Evolutionary conservation across 2,888 invertebrate genomes (phyloP), one percentile per base, ranked within the genome.

Genomic region (Carabus problematicus): DNA sequence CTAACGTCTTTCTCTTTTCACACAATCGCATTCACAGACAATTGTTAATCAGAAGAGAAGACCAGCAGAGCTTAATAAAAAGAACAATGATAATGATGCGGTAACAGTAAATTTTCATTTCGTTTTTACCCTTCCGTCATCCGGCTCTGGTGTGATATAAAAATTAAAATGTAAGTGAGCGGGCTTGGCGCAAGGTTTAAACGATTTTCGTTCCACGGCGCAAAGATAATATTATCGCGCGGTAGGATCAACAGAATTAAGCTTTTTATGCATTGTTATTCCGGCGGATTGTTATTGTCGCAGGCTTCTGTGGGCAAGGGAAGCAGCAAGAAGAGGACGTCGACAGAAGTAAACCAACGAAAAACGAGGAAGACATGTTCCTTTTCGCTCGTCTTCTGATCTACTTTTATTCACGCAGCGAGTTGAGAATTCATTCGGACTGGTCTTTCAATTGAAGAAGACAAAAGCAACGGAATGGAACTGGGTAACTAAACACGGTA

Each of bases 351-450:
- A n/a, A n/a, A n/a, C n/a, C n/a, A n/a, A n/a, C n/a, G n/a, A n/a
- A n/a, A n/a, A n/a, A n/a, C n/a, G n/a, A n/a, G n/a, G n/a, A n/a
- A n/a, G n/a, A n/a, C n/a, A n/a, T n/a, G n/a, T n/a, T n/a, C 6
- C 29, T 29, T 29, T 6, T 29, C 3, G 14, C 3, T 56, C 12
- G 29, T 56, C 8, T 3, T 11, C 11, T 1, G 54, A 68, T 68
- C 45, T 56, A 69, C 55, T 69, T 69, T 69, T 69, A 69, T 69
- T 69, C 69, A 69, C 55, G 47, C 55, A 56, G 18, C 9, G 55
- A 79, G 80, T 79, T 78, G 79, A 76, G 77, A 80, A 79, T 79
- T 78, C 79, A 77, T 77, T 76, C 76, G 73, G 73, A 54, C 68
- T 62, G 62, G 55, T 62, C 74, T 76, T 77, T 77, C 77, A 76